phyloP scores from a whole-genome alignment of 2,113 vertebrate genomes.

The Halcyon malimbica region DNA sequence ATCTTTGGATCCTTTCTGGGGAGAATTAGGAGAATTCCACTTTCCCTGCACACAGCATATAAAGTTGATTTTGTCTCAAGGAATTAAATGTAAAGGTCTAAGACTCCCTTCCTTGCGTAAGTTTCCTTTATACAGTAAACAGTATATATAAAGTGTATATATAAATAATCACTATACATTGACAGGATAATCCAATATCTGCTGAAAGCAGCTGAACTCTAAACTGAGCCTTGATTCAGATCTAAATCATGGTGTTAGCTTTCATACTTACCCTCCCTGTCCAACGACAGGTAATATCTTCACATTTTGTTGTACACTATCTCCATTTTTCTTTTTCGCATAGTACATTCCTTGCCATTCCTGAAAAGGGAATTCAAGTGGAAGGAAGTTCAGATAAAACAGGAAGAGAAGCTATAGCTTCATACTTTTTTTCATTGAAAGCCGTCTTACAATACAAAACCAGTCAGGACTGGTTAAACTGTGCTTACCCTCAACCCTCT shows the following conservation, averaged over 20 bases:
- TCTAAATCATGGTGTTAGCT: not conserved
- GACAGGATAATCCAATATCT: not conserved
- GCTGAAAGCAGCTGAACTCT: not conserved
- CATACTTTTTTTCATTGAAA: not conserved
- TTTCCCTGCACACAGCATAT: not conserved
- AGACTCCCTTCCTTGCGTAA: not conserved
- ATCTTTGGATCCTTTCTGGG: not conserved
- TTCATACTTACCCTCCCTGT: conserved; percentile 92
- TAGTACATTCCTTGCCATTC: conserved; percentile 98
- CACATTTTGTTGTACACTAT: conserved; percentile 95
- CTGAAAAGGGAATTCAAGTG: conserved; percentile 69
- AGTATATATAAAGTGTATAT: not conserved
- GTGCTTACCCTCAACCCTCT: not conserved
- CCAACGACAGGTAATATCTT: conserved; percentile 96
- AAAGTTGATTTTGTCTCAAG: not conserved
- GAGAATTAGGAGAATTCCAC: not conserved
- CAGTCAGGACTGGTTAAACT: not conserved
- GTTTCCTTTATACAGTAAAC: not conserved
- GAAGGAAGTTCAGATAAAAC: not conserved
- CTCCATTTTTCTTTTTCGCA: conserved; percentile 95
- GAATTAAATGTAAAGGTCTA: not conserved
- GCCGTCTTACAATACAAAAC: not conserved
- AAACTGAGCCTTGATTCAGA: not conserved
- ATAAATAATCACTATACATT: not conserved
- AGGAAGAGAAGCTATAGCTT: not conserved